phyloP scores from a whole-genome alignment of 37 sponge, comb jelly and placozoan genomes.

The Chondrilla cf. caribensis region DNA sequence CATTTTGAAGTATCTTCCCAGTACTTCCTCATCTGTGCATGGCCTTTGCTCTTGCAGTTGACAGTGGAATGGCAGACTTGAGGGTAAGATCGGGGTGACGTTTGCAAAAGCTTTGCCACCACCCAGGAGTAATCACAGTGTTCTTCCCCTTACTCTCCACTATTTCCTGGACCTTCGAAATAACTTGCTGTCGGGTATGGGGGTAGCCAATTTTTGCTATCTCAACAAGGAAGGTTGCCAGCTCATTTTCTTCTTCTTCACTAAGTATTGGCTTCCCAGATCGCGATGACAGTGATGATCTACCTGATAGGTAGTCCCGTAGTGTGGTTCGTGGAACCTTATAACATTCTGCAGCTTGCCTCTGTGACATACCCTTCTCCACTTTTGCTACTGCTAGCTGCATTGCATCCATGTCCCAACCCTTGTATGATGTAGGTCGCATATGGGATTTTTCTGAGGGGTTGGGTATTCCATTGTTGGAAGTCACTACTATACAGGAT shows the following conservation, averaged over 20 bases:
- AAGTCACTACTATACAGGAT: too few species aligned
- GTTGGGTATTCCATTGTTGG: too few species aligned
- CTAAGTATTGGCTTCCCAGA: neutral
- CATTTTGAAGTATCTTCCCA: conserved; percentile 35
- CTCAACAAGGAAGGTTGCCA: conserved; percentile 1
- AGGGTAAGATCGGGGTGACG: conserved; percentile 37
- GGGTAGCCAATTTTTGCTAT: conserved; percentile 24
- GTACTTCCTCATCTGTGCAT: conserved; percentile 25
- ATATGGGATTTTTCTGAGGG: too few species aligned
- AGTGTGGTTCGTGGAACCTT: neutral
- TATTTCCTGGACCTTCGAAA: conserved; percentile 7
- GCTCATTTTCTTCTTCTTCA: conserved; percentile 9
- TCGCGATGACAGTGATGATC: neutral
- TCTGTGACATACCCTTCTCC: conserved; percentile 6
- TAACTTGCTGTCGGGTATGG: conserved; percentile 3
- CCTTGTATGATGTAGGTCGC: too few species aligned
- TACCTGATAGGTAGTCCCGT: conserved; percentile 22
- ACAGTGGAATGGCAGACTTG: conserved; percentile 24
- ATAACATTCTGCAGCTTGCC: conserved; percentile 18
- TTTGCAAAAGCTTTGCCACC: conserved; percentile 39
- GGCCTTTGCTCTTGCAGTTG: conserved; percentile 38
- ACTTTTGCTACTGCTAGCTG: conserved; percentile 2
- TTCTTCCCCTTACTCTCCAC: conserved; percentile 25
- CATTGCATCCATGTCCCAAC: conserved; percentile 14
- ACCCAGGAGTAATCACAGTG: conserved; percentile 8